These are phyloP conservation scores for Phalacrocorax brasilianus DNA, from an alignment of 2,113 vertebrate genomes.

Conservation along the genomic window DNA sequence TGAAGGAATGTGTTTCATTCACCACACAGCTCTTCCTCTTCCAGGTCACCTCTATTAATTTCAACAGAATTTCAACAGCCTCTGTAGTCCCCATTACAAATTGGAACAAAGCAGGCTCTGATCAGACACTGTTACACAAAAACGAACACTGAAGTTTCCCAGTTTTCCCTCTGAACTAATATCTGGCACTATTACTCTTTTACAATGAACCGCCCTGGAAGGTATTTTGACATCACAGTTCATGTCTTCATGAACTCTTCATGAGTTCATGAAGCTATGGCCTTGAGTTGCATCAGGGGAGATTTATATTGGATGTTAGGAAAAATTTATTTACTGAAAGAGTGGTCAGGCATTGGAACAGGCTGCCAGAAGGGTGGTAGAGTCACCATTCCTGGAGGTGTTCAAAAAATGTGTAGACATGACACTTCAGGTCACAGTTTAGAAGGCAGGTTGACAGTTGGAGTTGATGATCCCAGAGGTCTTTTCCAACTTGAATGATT, in stretches of 20 bases:
- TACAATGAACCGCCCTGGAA: neutral
- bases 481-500: too few species aligned
- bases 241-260: neutral
- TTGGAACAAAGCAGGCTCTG: neutral
- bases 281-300: too few species aligned
- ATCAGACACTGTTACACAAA: neutral
- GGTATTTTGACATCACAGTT: neutral
- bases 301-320: too few species aligned
- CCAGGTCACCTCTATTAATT: neutral
- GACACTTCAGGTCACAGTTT: too few species aligned
- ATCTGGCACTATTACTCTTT: neutral
- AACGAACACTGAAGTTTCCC: neutral
- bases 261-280: neutral
- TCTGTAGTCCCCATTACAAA: neutral
- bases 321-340: too few species aligned
- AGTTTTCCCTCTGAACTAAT: neutral
- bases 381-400: too few species aligned
- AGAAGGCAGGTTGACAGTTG: too few species aligned
- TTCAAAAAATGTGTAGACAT: too few species aligned
- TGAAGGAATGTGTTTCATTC: neutral
- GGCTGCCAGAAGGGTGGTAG: too few species aligned
- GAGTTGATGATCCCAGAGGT: too few species aligned
- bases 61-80: neutral
- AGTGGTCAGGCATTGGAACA: too few species aligned
- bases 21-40: neutral